Base-by-base conservation (phyloP, 2,113 vertebrate genomes). In the Corythoichthys intestinalis region DNA sequence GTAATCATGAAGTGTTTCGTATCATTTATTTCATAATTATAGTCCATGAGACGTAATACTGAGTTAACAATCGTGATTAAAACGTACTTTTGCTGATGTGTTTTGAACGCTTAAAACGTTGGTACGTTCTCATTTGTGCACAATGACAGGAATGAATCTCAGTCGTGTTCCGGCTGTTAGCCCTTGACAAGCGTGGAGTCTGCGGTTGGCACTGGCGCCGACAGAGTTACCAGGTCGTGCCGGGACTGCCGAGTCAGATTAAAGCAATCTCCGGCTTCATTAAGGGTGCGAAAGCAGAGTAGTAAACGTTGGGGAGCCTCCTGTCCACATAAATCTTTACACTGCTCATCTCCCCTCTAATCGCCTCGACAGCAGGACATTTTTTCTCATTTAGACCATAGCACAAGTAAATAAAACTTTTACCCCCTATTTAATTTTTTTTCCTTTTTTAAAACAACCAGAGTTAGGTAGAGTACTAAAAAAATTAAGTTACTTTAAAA, bases 301-400 rank as follows among this genome's bases (percentile, higher is more conserved):
- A 72, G 73, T 72, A 70, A 73, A 76, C 38, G 79, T 54, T 57
- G 74, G 81, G 69, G 66, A 66, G 60, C 20, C 28, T 34, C 37
- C 66, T 37, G 68, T 79, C 66, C 62, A 3, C 52, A 67, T 46
- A 60, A 63, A 52, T 70, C 70, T 79, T 56, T 11, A 20, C 59
- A 34, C 53, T 34, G 53, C 53, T 28, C 59, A 46, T 44, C 10
- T 20, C 9, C 59, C 9, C 17, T 62, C 39, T 20, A 41, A 62
- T 62, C 59, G 44, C 41, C 59, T 20, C 59, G 2, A 56, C 53
- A 20, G 4, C 9, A 56, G 20, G 53, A 56, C 20, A 2, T 56
- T 56, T 50, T 54, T 28, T 34, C 53, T 56, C 53, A 56, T 34
- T 56, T 56, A 12, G 28, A 56, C 20, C 53, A 34, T 28, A 56